Evolutionary conservation across 2,797 vertebrate species (phyloP).

Genomic region (Microctenopoma steveboyesi): DNA sequence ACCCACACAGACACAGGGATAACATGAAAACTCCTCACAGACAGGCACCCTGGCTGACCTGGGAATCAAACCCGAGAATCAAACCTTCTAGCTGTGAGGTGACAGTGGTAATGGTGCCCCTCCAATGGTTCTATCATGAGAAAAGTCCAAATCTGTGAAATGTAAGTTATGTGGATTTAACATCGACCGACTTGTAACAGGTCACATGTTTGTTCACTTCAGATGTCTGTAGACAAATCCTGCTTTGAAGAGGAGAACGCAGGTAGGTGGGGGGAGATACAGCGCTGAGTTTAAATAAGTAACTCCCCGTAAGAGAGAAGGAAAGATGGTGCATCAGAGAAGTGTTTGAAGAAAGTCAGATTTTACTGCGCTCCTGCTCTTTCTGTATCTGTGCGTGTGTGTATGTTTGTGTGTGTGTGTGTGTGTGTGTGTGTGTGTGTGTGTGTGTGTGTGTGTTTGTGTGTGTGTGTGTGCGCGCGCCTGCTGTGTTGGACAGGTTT

Average conservation of each 20-base stretch:
- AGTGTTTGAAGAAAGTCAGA: slow-evolving; percentile 12
- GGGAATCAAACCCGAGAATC: too few relatives aligned
- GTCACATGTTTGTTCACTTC: slow-evolving; percentile 17
- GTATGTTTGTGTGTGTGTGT: slow-evolving; percentile 1
- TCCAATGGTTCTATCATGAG: too few relatives aligned
- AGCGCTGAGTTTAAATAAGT: slow-evolving; percentile 16
- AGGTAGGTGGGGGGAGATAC: slow-evolving; percentile 1
- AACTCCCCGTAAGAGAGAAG: slow-evolving; percentile 4
- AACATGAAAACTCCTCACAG: too few relatives aligned
- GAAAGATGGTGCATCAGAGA: slow-evolving; percentile 16
- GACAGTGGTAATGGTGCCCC: too few relatives aligned
- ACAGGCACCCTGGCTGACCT: too few relatives aligned
- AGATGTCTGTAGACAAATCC: slow-evolving; percentile 13
- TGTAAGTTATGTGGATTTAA: neutral
- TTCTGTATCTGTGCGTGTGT: slow-evolving; percentile 9
- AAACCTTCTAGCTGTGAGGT: too few relatives aligned
- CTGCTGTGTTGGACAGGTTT: slow-evolving; percentile 58
- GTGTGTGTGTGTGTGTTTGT: neutral
- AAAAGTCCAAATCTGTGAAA: neutral
- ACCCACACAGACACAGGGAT: too few relatives aligned
- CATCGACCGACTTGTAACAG: neutral
- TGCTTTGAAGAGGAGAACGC: slow-evolving; percentile 6
- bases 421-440: slow-evolving; percentile 4
- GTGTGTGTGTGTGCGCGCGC: slow-evolving; percentile 11
- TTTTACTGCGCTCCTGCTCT: slow-evolving; percentile 32